Base-by-base conservation (phyloP, 1,140 invertebrate genomes). In the Formica selysi region DNA sequence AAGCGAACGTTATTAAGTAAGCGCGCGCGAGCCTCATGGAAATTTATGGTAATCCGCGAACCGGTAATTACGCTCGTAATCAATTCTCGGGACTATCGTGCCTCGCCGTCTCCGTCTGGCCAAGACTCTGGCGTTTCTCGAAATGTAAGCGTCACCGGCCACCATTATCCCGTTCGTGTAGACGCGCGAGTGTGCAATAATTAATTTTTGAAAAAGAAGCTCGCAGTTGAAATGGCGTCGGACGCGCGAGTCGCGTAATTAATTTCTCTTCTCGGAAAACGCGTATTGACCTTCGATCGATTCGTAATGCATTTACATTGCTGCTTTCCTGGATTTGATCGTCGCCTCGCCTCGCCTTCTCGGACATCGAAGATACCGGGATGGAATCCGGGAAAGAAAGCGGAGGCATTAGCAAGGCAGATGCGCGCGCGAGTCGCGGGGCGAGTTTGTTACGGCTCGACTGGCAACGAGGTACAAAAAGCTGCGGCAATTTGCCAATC, bases 21-120 rank as follows among this genome's bases (percentile, higher is more conserved):
- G 13, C 54, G 65, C 67, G 65, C 48, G 67, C 71, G 71, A 80
- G 67, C 62, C 59, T 83, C 76, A 90, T 90, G 90, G 62, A 87
- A 87, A 91, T 91, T 90, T 86, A 91, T 91, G 90, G n/a, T 89
- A 91, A 91, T 90, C 29, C 41, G 29, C 19, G 32, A 32, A 26
- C 41, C 74, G 68, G 83, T 87, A 91, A 91, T 91, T 91, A 87
- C 87, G 83, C 85, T 38, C 62, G 65, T 89, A 90, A 90, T 91
- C 87, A 91, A 91, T 91, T 90, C 84, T 87, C 70, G 68, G 26
- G 79, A 67, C 79, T 86, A 86, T 89, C 86, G 76, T 70, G 70
- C 74, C 64, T 79, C 70, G 78, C 41, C 79, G 57, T 83, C 85
- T 86, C 19, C 70, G 38, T 51, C 51, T 41, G 22, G 41, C 44